phyloP scores from a whole-genome alignment of 2,797 vertebrate species.

The Pseudotriccus pelzelni region DNA sequence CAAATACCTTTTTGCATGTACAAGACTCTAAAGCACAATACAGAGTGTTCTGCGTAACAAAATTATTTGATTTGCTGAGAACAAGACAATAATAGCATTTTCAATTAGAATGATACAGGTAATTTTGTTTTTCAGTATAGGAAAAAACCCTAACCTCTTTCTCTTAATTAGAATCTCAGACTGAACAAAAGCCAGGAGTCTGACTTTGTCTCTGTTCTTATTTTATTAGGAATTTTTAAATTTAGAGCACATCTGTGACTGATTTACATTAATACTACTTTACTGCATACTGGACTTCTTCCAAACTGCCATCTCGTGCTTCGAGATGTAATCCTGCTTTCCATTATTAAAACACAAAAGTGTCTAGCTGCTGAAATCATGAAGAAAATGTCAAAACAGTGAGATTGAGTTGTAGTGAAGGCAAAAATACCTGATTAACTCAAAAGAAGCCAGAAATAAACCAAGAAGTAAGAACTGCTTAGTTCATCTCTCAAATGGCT shows the following conservation, averaged over 20 bases:
- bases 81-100: background rate
- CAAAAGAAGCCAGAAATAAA: background rate
- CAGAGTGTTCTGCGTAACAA: background rate
- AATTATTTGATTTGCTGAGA: background rate
- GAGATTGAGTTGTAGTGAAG: background rate
- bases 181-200: background rate
- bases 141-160: background rate
- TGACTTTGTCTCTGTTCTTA: background rate
- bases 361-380: background rate
- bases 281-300: background rate
- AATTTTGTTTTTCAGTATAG: background rate
- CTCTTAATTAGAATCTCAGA: background rate
- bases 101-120: background rate
- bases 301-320: constrained; percentile 5
- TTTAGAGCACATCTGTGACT: background rate
- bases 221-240: background rate
- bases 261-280: background rate
- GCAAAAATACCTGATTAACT: background rate
- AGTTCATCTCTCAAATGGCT: background rate
- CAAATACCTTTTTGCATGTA: background rate
- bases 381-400: background rate
- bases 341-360: background rate
- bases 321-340: background rate
- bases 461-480: background rate
- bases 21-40: background rate